phyloP scores from a whole-genome alignment of 2,888 invertebrate genomes.

The Ptilodon capucinus region DNA sequence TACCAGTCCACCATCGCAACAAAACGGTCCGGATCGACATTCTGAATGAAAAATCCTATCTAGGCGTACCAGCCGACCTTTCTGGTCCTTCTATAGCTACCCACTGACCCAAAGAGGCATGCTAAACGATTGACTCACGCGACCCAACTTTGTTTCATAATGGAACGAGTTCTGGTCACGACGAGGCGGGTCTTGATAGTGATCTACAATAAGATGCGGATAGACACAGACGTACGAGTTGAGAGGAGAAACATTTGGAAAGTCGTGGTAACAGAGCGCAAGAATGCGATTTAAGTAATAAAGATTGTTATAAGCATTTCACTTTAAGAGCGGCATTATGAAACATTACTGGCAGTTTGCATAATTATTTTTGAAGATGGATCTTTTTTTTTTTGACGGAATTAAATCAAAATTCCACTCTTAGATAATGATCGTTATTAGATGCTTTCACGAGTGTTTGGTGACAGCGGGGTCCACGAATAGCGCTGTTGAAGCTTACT shows the following conservation, averaged over 20 bases:
- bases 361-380: no score
- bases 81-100: conserved; percentile 38
- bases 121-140: conserved; percentile 18
- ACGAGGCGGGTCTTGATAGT: background rate
- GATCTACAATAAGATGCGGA: background rate
- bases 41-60: conserved; percentile 25
- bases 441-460: no score
- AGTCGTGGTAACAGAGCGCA: background rate
- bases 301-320: background rate
- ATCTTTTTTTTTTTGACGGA: no score
- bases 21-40: conserved; percentile 9
- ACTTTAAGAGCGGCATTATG: background rate
- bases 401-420: no score
- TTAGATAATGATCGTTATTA: no score
- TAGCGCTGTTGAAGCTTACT: no score
- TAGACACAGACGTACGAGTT: background rate
- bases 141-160: conserved; percentile 3
- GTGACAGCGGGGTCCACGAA: no score
- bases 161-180: conserved; percentile 4
- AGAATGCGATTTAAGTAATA: background rate
- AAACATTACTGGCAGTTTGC: background rate
- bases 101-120: conserved; percentile 32
- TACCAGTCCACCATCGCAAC: conserved; percentile 6
- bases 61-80: conserved; percentile 36
- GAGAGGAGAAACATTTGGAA: background rate